Evolutionary conservation across 2,888 invertebrate genomes (phyloP), one percentile per base, ranked within the genome.

Genomic region (Merodon equestris): DNA sequence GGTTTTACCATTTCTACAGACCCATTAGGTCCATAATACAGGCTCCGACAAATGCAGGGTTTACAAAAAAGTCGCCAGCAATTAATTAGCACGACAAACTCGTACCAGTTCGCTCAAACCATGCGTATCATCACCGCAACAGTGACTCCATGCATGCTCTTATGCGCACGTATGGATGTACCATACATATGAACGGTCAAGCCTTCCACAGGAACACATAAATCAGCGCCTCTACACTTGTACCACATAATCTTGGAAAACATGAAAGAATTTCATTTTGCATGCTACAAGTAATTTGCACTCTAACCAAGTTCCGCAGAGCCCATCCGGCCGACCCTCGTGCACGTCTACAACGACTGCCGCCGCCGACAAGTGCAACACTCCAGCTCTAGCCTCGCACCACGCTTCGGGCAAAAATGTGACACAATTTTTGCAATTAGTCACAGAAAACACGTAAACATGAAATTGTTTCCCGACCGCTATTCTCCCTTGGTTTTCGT

Each of bases 371-470:
- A 66, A 76, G 76, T 66, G 71, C 40, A 72, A 12, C 19, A 40
- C 54, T 47, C 38, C 47, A 48, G 50, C 44, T 15, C 42, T 10
- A 40, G 4, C 17, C 12, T 47, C 57, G n/a, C 2, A 15, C 34
- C 14, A 17, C 19, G 61, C 61, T 57, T 56, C 17, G 40, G 54
- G 75, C 83, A 84, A 74, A 60, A 72, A 68, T 81, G 84, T 86
- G 86, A 86, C 86, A 86, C 86, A 86, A 84, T 86, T 83, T 86
- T 84, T 74, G 85, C 86, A 86, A 87, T 87, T 86, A 86, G 86
- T 84, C 85, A 84, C 84, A 83, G 86, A 84, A 86, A 84, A 84
- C 86, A 86, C 85, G 86, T 86, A 84, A 83, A 75, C 82, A 82
- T 77, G 81, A 82, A 82, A 82, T 74, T 76, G 72, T 74, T 82